Base-by-base conservation (phyloP, 2,888 invertebrate genomes). In the Agrotis puta region DNA sequence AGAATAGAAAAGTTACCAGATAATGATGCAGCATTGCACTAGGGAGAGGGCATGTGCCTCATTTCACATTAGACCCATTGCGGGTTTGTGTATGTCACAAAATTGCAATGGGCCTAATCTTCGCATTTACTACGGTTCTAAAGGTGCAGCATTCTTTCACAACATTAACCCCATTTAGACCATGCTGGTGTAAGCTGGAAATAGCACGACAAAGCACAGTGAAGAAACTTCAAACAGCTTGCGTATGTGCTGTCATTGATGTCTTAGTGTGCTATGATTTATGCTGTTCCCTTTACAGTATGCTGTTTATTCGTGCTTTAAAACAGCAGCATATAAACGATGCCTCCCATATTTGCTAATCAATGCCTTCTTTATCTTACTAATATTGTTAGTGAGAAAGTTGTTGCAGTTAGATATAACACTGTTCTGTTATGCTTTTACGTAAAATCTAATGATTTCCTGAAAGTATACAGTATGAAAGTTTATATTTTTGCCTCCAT, bases 201-300 rank as follows among this genome's bases (percentile, higher is more conserved):
- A 77, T 69, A 77, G 50, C 22, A 9, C 33, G 43, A 77, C 57
- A 69, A 57, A 50, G 24, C 33, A 47, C 13, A 70, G 18, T 67
- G 69, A 20, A 9, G 20, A 11, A 18, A 70, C 70, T 50, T 70
- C 18, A 77, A 50, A 67, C 77, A 57, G 45, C 45, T 24, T 57
- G 43, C 56, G 45, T 51, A 39, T 57, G 18, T 51, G 50, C 50
- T 69, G 48, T 14, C 45, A 70, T 51, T 69, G 56, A 70, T 45
- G 70, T 57, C 9, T 39, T 33, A 4, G 33, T 22, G 22, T 6
- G 22, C 33, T 68, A 4, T 57, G 16, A 45, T 75, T 47, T 50
- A 50, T 57, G n/a, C 20, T 48, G 27, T 27, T 14, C 18, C 13
- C 7, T 43, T 76, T 67, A 22, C n/a, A 33, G n/a, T n/a, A 50